Evolutionary conservation across 2,888 invertebrate genomes (phyloP), one percentile per base, ranked within the genome.

Genomic region (Epinotia bilunana): DNA sequence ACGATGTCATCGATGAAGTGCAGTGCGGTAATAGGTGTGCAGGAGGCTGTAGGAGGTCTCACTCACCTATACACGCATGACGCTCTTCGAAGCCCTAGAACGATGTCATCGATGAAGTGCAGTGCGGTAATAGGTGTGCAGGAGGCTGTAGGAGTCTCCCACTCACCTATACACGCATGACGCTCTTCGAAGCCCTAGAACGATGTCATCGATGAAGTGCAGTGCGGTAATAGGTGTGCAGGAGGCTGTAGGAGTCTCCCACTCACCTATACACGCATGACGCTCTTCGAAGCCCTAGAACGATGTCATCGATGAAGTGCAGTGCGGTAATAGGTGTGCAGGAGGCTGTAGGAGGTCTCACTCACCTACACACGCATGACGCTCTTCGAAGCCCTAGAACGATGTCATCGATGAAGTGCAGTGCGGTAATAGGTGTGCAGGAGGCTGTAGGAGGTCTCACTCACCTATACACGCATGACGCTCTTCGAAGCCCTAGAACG

Each of bases 371-470:
- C n/a, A n/a, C n/a, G n/a, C n/a, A n/a, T n/a, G n/a, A n/a, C n/a
- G n/a, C n/a, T 99, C 99, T 86, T 99, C 99, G 88, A 99, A 99
- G 28, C 99, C 99, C 87, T 99, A 99, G 99, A 16, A 99, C 99
- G 83, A 99, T 99, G 5, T 99, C 99, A 91, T 98, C 98, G 83
- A 99, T 98, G 91, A 99, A 99, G 0, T 99, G 99, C 77, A 0
- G 33, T 33, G 33, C 3, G 46, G 1, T 46, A 16, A 13, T 16
- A 49, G 49, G 49, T 0, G 3, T 4, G 49, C 49, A 49, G 49
- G 49, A 49, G 16, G 49, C 49, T 4, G 4, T 16, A 16, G 16
- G 16, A 16, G 49, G 16, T 49, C 49, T 33, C 33, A 6, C 6
- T 1, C 13, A 49, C 16, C 49, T 13, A 46, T 46, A 13, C 13